Evolutionary conservation across 2,113 vertebrate species (phyloP), one percentile per base, ranked within the genome.

Genomic region (Telmatochromis brachygnathus): DNA sequence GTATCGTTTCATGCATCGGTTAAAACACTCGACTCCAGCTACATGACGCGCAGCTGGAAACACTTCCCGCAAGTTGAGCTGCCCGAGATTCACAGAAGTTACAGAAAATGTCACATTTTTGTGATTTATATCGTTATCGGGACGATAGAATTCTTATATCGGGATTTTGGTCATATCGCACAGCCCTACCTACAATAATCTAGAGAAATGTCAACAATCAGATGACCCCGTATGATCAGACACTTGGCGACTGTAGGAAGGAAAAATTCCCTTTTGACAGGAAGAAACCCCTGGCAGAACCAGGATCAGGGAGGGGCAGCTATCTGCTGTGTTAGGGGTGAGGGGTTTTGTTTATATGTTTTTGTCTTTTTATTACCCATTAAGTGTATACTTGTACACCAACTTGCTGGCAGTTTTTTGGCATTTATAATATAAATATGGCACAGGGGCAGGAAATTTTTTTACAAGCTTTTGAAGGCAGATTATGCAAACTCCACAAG

Each of bases 1-100:
- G 9, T 53, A n/a, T 53, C 0, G 49, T 1, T 53, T 53, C 51
- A 6, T 53, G 0, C 51, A 53, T 53, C 19, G 0, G 19, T 4
- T 53, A 21, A 11, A 53, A 53, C 51, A 53, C 9, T 53, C 1
- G 3, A 53, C 51, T 53, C 51, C 51, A 53, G 3, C 2, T 53
- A 53, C 51, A 53, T 11, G 51, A 53, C 9, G 5, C 1, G 5
- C 51, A 53, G 51, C 51, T 2, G 51, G 51, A 53, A 53, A 53
- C 0, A 53, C 3, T 6, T 53, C 51, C 0, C 19, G 9, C 51
- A 53, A 11, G 51, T 11, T 0, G 51, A 11, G 51, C 19, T 53
- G 9, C 51, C 5, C 5, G 3, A 53, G 51, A 21, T 0, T 53
- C 51, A 53, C 51, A 21, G 1, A 53, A 11, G 21, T 53, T 21